Evolutionary conservation across 2,888 invertebrate species (phyloP).

Genomic region (Calephelis perditalis): DNA sequence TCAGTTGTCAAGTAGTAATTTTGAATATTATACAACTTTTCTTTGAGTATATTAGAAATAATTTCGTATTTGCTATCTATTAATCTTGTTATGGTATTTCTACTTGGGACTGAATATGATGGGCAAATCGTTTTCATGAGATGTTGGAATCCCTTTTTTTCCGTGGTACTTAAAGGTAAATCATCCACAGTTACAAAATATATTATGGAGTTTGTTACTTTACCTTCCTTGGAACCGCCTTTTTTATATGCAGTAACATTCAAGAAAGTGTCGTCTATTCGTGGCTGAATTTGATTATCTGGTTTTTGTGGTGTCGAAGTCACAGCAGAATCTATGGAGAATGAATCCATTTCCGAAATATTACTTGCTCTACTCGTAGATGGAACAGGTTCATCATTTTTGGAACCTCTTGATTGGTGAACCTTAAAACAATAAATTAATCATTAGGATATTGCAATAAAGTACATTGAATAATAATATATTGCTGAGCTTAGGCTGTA

Average conservation of each 20-base stretch:
- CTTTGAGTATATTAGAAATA: slow-evolving; percentile 7
- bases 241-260: slow-evolving; percentile 3
- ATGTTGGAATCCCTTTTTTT: slow-evolving; percentile 4
- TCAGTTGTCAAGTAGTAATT: background rate
- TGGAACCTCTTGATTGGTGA: slow-evolving; percentile 2
- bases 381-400: slow-evolving; percentile 6
- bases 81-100: slow-evolving; percentile 5
- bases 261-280: slow-evolving; percentile 1
- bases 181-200: slow-evolving; percentile 6
- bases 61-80: slow-evolving; percentile 9
- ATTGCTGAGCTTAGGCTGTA: slow-evolving; percentile 3
- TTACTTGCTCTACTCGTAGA: slow-evolving; percentile 3
- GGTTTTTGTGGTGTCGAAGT: slow-evolving; percentile 6
- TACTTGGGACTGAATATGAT: slow-evolving; percentile 1
- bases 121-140: slow-evolving; percentile 4
- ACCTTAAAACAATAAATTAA: slow-evolving; percentile 1
- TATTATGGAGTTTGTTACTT: slow-evolving; percentile 5
- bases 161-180: slow-evolving; percentile 5
- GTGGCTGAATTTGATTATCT: background rate
- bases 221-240: slow-evolving; percentile 5
- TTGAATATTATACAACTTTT: background rate
- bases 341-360: slow-evolving; percentile 8
- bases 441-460: slow-evolving; percentile 2
- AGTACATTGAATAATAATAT: slow-evolving; percentile 3
- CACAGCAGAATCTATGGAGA: slow-evolving; percentile 4